Conservation (phyloP, 2,113 vertebrate genomes). For the Nothobranchius furzeri region DNA sequence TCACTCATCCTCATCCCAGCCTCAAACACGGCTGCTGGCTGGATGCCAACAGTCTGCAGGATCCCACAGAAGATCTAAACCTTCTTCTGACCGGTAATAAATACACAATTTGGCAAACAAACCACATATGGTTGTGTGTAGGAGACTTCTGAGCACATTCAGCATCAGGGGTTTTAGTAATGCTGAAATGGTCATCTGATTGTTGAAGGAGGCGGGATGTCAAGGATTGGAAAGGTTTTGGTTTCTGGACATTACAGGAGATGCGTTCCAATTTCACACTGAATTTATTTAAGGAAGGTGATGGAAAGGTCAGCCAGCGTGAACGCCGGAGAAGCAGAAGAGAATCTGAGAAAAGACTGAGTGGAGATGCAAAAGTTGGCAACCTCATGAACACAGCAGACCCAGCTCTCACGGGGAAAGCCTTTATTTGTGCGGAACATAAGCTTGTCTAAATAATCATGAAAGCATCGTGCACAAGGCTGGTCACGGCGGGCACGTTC, state of each 20-base stretch:
- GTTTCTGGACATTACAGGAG: background rate
- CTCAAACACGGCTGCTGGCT: slow-evolving; percentile 30
- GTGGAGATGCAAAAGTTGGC: too few relatives aligned
- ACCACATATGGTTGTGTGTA: slow-evolving; percentile 13
- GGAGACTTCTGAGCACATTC: slow-evolving; percentile 15
- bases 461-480: too few relatives aligned
- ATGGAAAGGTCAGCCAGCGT: slow-evolving; percentile 6
- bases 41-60: slow-evolving; percentile 17
- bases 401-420: too few relatives aligned
- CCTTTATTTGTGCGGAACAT: background rate
- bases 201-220: slow-evolving; percentile 7
- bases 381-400: too few relatives aligned
- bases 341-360: too few relatives aligned
- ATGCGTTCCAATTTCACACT: slow-evolving; percentile 9
- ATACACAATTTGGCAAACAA: slow-evolving; percentile 39
- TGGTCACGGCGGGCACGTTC: too few relatives aligned
- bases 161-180: slow-evolving; percentile 10
- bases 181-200: background rate
- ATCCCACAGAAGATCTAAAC: slow-evolving; percentile 45
- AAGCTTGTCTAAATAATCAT: too few relatives aligned
- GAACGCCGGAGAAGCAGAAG: background rate
- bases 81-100: slow-evolving; percentile 32
- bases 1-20: slow-evolving; percentile 16
- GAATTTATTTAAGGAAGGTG: slow-evolving; percentile 5
- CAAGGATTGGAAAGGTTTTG: background rate